These are phyloP conservation scores for Vanessa cardui DNA, from an alignment of 2,888 invertebrate genomes.

Conservation along the genomic window DNA sequence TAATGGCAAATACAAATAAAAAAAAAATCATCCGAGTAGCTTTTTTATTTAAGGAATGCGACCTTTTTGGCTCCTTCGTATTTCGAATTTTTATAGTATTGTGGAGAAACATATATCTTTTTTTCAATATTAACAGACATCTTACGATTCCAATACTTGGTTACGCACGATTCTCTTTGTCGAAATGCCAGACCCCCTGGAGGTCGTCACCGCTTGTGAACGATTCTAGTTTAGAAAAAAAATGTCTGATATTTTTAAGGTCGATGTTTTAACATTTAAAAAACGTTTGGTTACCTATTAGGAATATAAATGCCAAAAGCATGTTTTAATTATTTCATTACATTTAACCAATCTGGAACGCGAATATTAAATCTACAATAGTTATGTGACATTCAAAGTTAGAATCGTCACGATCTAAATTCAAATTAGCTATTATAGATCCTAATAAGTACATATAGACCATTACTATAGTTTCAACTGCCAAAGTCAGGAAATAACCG, in stretches of 20 bases:
- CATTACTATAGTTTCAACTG: slow-evolving; percentile 20
- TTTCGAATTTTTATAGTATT: too few relatives aligned
- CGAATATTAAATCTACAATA: background rate
- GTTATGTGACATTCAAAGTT: background rate
- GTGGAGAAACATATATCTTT: too few relatives aligned
- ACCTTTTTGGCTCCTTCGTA: too few relatives aligned
- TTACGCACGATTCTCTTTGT: slow-evolving; percentile 9
- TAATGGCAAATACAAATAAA: too few relatives aligned
- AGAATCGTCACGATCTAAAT: slow-evolving; percentile 12
- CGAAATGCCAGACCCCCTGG: slow-evolving; percentile 14
- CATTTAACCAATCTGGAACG: background rate
- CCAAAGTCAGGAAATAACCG: slow-evolving; percentile 30
- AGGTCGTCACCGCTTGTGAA: slow-evolving; percentile 6
- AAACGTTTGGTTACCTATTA: background rate
- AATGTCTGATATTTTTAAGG: background rate
- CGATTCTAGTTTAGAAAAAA: slow-evolving; percentile 11
- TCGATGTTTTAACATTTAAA: background rate
- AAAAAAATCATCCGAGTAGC: too few relatives aligned
- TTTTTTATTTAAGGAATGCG: too few relatives aligned
- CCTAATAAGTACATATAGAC: slow-evolving; percentile 14
- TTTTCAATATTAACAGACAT: too few relatives aligned
- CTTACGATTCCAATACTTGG: background rate
- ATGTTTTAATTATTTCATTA: background rate
- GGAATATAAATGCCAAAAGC: background rate
- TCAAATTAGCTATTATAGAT: slow-evolving; percentile 1